These are phyloP conservation scores for Psilopogon haemacephalus DNA, from an alignment of 2,113 vertebrate genomes.

Conservation along the genomic window DNA sequence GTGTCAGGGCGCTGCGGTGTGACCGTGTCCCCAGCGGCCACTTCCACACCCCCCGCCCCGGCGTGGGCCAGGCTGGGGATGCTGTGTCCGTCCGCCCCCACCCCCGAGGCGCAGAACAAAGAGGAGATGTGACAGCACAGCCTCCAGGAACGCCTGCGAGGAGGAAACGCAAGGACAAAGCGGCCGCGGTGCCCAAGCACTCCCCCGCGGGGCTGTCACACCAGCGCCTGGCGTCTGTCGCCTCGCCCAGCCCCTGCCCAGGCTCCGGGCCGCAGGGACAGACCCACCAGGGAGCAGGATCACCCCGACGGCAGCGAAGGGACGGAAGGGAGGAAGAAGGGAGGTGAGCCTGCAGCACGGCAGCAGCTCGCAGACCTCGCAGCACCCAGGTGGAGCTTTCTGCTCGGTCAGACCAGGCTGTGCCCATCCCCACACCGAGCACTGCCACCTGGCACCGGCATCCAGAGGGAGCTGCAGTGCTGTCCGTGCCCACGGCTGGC, in stretches of 20 bases:
- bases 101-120: background rate
- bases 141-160: background rate
- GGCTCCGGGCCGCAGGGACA: background rate
- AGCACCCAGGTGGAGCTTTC: background rate
- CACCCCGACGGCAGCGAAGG: background rate
- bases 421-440: fast-evolving
- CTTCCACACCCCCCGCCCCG: background rate
- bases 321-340: background rate
- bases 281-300: fast-evolving
- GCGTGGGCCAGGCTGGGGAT: background rate
- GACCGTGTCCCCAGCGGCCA: fast-evolving
- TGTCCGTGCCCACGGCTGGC: fast-evolving
- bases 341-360: fast-evolving
- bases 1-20: fast-evolving
- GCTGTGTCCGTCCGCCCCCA: fast-evolving
- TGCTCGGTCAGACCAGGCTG: background rate
- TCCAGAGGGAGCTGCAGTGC: fast-evolving
- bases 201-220: fast-evolving
- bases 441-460: background rate
- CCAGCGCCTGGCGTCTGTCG: fast-evolving
- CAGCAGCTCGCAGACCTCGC: background rate
- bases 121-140: background rate
- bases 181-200: background rate
- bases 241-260: background rate
- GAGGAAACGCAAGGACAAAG: background rate